phyloP scores from a whole-genome alignment of 2,113 vertebrate species.

The Cyanoliseus patagonus region DNA sequence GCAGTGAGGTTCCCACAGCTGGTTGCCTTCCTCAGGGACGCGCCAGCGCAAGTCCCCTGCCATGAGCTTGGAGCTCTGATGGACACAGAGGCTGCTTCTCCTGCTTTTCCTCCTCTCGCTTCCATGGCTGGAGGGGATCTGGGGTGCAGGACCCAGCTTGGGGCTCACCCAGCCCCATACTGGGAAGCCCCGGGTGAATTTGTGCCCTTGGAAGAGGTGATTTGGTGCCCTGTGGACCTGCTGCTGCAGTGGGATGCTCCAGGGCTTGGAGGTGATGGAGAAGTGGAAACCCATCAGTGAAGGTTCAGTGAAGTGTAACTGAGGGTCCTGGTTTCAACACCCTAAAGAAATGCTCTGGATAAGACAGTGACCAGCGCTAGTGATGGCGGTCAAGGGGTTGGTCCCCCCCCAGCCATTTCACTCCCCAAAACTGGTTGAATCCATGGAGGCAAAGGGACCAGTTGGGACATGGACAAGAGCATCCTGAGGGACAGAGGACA shows the following conservation, averaged over 20 bases:
- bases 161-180: rapidly evolving
- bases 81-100: not conserved
- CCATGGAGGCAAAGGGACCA: not conserved
- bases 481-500: not conserved
- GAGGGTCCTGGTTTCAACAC: not conserved
- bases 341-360: not conserved
- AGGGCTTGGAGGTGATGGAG: rapidly evolving
- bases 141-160: not conserved
- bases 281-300: not conserved
- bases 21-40: not conserved
- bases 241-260: rapidly evolving
- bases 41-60: rapidly evolving
- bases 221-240: rapidly evolving
- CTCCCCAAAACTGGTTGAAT: not conserved
- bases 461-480: not conserved
- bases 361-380: rapidly evolving
- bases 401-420: not conserved
- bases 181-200: not conserved
- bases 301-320: not conserved
- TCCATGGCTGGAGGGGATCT: rapidly evolving
- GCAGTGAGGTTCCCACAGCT: not conserved
- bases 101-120: not conserved
- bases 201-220: not conserved
- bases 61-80: rapidly evolving
- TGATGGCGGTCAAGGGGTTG: not conserved